A percentile compares a stretch with the other conserved stretches of the same genome.
Conservation (phyloP, 2,797 vertebrate genomes). For the Amphiprion clarkii region DNA sequence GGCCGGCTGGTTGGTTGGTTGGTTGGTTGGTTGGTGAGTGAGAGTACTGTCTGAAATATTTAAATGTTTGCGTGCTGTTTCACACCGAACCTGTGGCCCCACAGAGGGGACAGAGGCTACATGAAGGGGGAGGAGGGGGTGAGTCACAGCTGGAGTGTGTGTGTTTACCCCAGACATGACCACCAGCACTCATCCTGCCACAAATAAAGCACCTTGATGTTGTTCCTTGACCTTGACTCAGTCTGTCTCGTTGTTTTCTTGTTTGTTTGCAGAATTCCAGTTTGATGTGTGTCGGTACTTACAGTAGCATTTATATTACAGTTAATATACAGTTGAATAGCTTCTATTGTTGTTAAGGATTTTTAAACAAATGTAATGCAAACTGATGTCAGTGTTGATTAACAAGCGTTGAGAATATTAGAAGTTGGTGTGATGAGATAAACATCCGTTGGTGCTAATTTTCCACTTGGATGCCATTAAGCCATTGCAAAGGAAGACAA, state of each 20-base stretch:
- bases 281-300: too few relatives aligned
- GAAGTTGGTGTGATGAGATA: too few relatives aligned
- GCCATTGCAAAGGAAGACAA: too few relatives aligned
- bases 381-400: too few relatives aligned
- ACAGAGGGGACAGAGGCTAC: conserved; percentile 19
- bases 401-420: too few relatives aligned
- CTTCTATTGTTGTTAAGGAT: too few relatives aligned
- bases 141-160: conserved; percentile 15
- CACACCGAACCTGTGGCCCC: conserved; percentile 71
- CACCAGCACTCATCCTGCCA: neutral
- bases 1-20: neutral
- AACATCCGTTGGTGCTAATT: too few relatives aligned
- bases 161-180: conserved; percentile 1
- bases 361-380: too few relatives aligned
- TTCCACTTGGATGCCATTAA: too few relatives aligned
- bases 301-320: too few relatives aligned
- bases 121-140: neutral
- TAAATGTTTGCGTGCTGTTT: conserved; percentile 82
- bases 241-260: neutral
- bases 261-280: neutral
- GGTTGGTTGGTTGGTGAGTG: conserved; percentile 13
- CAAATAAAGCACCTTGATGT: neutral
- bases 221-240: neutral
- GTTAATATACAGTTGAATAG: too few relatives aligned
- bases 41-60: conserved; percentile 83